Percentiles rank a stretch among this genome's conserved stretches.
Evolutionary conservation across 2,888 invertebrate species (phyloP).

Genomic region (Noctuana brunneofusca): DNA sequence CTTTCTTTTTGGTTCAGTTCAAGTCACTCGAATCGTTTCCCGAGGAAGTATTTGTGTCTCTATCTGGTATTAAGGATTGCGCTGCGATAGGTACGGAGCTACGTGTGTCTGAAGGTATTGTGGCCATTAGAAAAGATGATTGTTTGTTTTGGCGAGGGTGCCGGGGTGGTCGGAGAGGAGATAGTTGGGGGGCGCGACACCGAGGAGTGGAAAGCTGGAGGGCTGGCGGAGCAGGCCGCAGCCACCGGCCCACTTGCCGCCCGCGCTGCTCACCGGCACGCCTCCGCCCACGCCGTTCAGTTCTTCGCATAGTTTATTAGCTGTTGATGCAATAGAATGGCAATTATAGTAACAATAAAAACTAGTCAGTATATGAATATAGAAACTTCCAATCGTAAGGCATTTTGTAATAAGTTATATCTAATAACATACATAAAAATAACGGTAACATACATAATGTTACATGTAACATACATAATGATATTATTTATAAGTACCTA

Average conservation of each 20-base stretch:
- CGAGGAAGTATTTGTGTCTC: not conserved
- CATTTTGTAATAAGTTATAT: no score
- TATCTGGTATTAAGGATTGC: not conserved
- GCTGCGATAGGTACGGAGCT: constrained; percentile 7
- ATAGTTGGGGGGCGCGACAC: constrained; percentile 84
- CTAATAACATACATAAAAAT: no score
- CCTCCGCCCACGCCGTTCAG: constrained; percentile 66
- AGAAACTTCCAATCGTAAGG: no score
- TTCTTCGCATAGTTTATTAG: constrained; percentile 75
- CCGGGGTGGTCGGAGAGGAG: constrained; percentile 85
- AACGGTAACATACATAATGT: no score
- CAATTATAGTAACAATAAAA: not conserved
- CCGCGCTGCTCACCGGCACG: constrained; percentile 64
- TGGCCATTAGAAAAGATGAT: constrained; percentile 85
- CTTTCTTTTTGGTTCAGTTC: not conserved
- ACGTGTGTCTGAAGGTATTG: constrained; percentile 44
- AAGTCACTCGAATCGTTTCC: not conserved
- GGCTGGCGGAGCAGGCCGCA: constrained; percentile 85
- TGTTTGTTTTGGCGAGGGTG: constrained; percentile 83
- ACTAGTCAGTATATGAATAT: no score
- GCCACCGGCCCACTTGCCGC: constrained; percentile 84
- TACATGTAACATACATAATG: no score
- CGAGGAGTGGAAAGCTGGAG: constrained; percentile 83
- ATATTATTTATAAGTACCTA: no score
- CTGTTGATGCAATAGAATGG: constrained; percentile 48